Conservation (phyloP, 53 echinoderm and acorn worm species). For the Hippasteria phrygiana region DNA sequence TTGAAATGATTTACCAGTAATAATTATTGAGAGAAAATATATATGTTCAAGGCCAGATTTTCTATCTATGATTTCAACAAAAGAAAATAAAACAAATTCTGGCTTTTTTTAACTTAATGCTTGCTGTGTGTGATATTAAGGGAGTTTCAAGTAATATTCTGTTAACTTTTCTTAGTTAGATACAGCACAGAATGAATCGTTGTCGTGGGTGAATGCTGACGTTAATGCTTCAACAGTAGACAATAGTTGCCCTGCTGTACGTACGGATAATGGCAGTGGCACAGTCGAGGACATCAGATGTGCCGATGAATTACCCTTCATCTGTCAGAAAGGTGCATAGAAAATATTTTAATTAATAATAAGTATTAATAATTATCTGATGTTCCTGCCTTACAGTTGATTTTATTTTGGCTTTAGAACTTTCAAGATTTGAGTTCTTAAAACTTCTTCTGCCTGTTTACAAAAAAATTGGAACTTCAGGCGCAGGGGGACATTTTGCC, state of each 20-base stretch:
- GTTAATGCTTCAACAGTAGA: not conserved
- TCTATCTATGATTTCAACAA: too few relatives aligned
- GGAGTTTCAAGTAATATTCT: not conserved
- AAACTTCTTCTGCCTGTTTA: too few relatives aligned
- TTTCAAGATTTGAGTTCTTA: too few relatives aligned
- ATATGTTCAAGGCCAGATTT: too few relatives aligned
- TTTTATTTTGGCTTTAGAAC: too few relatives aligned
- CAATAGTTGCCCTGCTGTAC: not conserved
- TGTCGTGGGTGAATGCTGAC: constrained; percentile 1
- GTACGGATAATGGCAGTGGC: not conserved
- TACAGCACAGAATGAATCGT: not conserved
- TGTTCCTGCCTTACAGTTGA: too few relatives aligned
- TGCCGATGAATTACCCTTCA: constrained; percentile 23
- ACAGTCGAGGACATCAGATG: not conserved
- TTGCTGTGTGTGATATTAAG: not conserved
- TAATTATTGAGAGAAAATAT: too few relatives aligned
- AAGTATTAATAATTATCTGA: not conserved
- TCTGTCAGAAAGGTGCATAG: constrained; percentile 52
- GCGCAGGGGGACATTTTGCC: too few relatives aligned
- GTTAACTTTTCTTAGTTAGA: constrained; percentile 16
- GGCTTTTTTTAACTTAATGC: too few relatives aligned
- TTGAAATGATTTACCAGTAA: too few relatives aligned
- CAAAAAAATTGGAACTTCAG: not conserved
- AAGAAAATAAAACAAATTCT: too few relatives aligned
- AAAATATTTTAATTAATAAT: not conserved